Evolutionary conservation across 2,888 invertebrate genomes (phyloP), one percentile per base, ranked within the genome.

Genomic region (Helobdella robusta): DNA sequence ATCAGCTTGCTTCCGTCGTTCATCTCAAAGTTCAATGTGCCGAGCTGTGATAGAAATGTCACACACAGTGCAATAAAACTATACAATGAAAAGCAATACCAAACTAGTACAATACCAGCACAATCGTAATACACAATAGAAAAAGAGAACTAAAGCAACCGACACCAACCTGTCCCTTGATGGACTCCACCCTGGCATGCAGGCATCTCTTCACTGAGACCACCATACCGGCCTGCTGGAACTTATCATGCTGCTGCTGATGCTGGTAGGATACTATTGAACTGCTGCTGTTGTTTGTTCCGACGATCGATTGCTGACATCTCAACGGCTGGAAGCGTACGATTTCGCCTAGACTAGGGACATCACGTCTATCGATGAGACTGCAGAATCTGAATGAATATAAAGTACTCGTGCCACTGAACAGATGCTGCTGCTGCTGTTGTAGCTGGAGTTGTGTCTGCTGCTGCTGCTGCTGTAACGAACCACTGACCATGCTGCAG

Each of bases 151-250:
- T n/a, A n/a, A n/a, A n/a, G n/a, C n/a, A n/a, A n/a, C n/a, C n/a
- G n/a, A n/a, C n/a, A n/a, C 56, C 2, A 25, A 62, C 62, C 62
- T 62, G 25, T 44, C 46, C 44, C 28, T 28, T 50, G 46, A 62
- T 32, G 48, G 62, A 50, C 15, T 62, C 50, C 6, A 62, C 62
- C 30, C 62, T 62, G 50, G 62, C 48, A 18, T 48, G 44, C 5
- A 62, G 50, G 20, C 62, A 62, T 34, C 62, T 62, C 50, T 62
- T 62, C 62, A 62, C 50, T n/a, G 50, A 50, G 20, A 62, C 62
- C n/a, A 62, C 50, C 62, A 62, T 62, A n/a, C 62, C 62, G 2
- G 62, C 62, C 50, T 28, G 30, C 20, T 48, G 44, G 34, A 62
- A 62, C 32, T 25, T 62, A 11, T 40, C 44, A n/a, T 40, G 44